Evolutionary conservation across 2,113 vertebrate species (phyloP).

Genomic region (Prunella himalayana): DNA sequence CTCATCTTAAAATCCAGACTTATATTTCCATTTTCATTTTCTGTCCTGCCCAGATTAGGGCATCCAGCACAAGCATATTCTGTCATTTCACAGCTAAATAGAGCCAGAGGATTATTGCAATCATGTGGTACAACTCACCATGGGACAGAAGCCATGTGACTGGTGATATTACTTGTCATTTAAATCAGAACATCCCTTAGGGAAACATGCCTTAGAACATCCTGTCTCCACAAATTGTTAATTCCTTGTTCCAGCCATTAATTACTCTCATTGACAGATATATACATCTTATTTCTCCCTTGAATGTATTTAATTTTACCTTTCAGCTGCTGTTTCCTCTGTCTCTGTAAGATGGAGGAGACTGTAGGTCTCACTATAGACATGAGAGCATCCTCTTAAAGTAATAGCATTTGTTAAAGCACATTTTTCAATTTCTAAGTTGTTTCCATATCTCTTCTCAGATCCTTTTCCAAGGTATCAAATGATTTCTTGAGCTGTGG

Average conservation of each 20-base stretch:
- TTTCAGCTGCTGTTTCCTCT: not conserved
- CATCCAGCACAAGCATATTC: not conserved
- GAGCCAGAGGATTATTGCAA: constrained; percentile 3
- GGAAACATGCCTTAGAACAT: not conserved
- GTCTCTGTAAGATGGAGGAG: not conserved
- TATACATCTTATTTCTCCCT: not conserved
- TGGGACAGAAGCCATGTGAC: not conserved
- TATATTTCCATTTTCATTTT: not conserved
- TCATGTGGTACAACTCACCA: not conserved
- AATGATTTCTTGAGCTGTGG: not conserved
- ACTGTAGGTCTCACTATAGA: not conserved
- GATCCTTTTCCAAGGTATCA: not conserved
- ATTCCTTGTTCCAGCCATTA: not conserved
- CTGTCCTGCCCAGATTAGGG: not conserved
- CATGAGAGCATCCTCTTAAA: not conserved
- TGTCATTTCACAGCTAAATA: not conserved
- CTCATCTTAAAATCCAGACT: not conserved
- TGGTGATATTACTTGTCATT: not conserved
- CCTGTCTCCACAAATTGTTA: not conserved
- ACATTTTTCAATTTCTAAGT: not conserved
- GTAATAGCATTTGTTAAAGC: not conserved
- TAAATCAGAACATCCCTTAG: not conserved
- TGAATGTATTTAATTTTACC: not conserved
- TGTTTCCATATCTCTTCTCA: not conserved
- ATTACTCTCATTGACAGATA: not conserved